These are phyloP conservation scores for Acropora yongei DNA, from an alignment of 64 coral and sea anemone species.

Conservation along the genomic window DNA sequence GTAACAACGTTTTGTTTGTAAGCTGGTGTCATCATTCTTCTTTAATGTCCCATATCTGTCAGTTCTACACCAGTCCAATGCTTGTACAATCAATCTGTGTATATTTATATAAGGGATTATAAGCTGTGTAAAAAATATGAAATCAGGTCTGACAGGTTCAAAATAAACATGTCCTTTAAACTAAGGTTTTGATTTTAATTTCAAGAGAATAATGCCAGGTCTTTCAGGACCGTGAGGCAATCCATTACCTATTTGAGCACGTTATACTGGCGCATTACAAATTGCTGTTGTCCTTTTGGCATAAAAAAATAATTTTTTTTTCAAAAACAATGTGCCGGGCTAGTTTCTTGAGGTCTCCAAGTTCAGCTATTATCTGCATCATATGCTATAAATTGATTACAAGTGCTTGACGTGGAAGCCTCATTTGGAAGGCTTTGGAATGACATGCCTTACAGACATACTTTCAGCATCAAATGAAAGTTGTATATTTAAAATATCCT, in stretches of 20 bases:
- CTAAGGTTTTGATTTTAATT: conserved; percentile 43
- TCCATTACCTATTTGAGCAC: conserved; percentile 4
- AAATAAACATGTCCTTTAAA: conserved; percentile 52
- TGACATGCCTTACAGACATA: not conserved
- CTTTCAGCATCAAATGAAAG: not conserved
- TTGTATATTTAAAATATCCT: conserved; percentile 15
- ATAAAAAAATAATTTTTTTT: conserved; percentile 19
- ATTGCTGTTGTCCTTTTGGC: conserved; percentile 59
- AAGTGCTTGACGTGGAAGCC: conserved; percentile 53
- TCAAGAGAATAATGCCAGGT: conserved; percentile 50
- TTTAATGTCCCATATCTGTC: not conserved
- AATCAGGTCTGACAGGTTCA: conserved; percentile 40
- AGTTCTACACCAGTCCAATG: not conserved
- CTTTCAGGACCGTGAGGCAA: not conserved
- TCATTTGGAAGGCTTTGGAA: not conserved
- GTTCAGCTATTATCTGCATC: conserved; percentile 70
- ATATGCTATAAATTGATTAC: conserved; percentile 13
- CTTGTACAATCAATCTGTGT: conserved; percentile 18
- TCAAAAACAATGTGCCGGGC: conserved; percentile 54
- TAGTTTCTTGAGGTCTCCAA: conserved; percentile 64
- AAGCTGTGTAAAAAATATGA: conserved; percentile 15
- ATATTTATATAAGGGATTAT: conserved; percentile 45
- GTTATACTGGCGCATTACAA: conserved; percentile 29
- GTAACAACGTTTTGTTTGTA: not conserved
- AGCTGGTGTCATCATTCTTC: conserved; percentile 32